Percentiles rank a stretch among this genome's conserved stretches.
Evolutionary conservation across 2,113 vertebrate genomes (phyloP).

Genomic region (Scomber japonicus): DNA sequence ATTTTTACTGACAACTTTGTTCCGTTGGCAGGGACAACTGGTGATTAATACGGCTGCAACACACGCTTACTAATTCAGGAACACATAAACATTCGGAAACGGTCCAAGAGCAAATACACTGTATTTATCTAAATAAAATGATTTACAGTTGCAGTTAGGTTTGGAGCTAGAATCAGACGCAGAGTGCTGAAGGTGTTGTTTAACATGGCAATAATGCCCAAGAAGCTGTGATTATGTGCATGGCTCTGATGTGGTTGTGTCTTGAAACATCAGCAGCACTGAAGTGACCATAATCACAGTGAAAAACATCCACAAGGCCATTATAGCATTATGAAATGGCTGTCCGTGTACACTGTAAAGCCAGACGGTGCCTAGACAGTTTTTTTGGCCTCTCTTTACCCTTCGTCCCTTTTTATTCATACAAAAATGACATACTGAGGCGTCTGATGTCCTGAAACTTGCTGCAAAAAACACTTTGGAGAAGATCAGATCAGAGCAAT

Average conservation of each 20-base stretch:
- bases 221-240: conserved; percentile 28
- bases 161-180: conserved; percentile 45
- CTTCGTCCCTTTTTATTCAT: neutral
- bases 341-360: neutral
- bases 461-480: no score
- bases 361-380: neutral
- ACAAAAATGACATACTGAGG: neutral
- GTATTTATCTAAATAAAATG: conserved; percentile 61
- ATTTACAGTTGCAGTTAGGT: conserved; percentile 41
- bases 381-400: neutral
- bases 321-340: conserved; percentile 31
- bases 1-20: conserved; percentile 66
- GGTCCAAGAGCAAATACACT: conserved; percentile 56
- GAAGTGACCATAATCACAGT: conserved; percentile 45
- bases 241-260: conserved; percentile 43
- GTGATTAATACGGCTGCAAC: conserved; percentile 68
- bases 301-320: conserved; percentile 18
- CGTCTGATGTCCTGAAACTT: no score
- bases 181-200: conserved; percentile 42
- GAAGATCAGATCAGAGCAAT: no score
- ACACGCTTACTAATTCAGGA: conserved; percentile 55
- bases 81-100: conserved; percentile 58
- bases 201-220: conserved; percentile 30
- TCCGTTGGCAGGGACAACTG: conserved; percentile 59
- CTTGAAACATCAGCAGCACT: conserved; percentile 28